phyloP scores from a whole-genome alignment of 1,140 invertebrate species.

The Drosophila saltans region DNA sequence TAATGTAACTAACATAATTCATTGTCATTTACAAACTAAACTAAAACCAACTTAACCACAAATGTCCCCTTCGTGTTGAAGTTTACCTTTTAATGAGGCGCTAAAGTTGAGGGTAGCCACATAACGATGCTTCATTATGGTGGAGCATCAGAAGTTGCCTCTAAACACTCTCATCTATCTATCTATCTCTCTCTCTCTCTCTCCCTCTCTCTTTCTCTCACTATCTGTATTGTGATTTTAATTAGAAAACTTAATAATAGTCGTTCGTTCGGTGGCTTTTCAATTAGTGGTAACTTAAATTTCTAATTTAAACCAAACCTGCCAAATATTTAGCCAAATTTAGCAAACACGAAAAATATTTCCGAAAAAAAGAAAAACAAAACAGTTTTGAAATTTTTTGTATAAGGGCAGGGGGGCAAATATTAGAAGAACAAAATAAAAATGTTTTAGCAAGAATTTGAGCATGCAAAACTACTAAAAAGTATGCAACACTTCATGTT shows the following conservation, averaged over 20 bases:
- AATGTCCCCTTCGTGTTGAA: constrained; percentile 16
- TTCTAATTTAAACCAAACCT: constrained; percentile 1
- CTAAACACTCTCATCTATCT: no score
- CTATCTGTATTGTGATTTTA: constrained; percentile 58
- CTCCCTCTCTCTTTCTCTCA: no score
- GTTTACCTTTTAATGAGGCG: constrained; percentile 56
- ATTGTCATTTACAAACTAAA: constrained; percentile 1
- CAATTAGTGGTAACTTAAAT: constrained; percentile 44
- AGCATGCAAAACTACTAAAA: constrained; percentile 34
- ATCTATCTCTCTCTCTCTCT: no score
- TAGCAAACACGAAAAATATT: neutral
- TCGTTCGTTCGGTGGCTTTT: neutral
- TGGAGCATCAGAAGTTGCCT: constrained; percentile 3
- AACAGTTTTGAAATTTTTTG: neutral
- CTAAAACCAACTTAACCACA: constrained; percentile 17
- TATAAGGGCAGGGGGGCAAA: constrained; percentile 10
- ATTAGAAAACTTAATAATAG: constrained; percentile 54
- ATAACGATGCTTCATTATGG: constrained; percentile 54
- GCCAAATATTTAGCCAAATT: neutral
- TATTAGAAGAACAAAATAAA: constrained; percentile 47
- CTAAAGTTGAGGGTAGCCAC: constrained; percentile 51
- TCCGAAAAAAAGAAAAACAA: neutral
- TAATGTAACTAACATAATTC: neutral
- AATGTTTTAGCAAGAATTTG: constrained; percentile 43
- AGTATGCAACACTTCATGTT: constrained; percentile 47